A percentile compares a stretch with the other conserved stretches of the same genome.
These are phyloP conservation scores for Xerus rutilus DNA, from an alignment of 2,797 vertebrate species.

Conservation along the genomic window DNA sequence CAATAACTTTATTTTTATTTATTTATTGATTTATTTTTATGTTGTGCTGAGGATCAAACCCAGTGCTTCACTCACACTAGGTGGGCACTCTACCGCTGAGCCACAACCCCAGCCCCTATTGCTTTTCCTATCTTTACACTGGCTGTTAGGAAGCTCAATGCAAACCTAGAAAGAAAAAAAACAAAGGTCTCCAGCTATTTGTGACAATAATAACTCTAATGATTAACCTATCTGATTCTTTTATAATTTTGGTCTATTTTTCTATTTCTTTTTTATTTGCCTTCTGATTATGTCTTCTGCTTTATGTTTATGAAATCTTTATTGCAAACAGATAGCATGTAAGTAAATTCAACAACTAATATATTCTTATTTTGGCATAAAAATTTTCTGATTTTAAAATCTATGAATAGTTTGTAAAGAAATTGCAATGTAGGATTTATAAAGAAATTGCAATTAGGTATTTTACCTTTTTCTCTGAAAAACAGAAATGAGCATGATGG, in stretches of 20 bases:
- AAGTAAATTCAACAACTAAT: constrained; percentile 49
- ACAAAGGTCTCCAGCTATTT: not conserved
- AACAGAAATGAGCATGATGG: not conserved
- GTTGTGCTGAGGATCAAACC: too few relatives aligned
- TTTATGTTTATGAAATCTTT: constrained; percentile 24
- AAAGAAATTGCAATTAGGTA: not conserved
- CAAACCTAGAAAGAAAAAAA: not conserved
- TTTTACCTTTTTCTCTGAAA: constrained; percentile 43
- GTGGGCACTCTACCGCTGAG: too few relatives aligned
- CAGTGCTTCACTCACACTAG: too few relatives aligned
- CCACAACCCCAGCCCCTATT: not conserved
- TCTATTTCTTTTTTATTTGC: constrained; percentile 37
- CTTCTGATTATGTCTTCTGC: constrained; percentile 14
- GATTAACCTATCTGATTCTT: constrained; percentile 29
- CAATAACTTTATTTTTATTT: too few relatives aligned
- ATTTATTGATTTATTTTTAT: too few relatives aligned
- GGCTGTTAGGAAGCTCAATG: constrained; percentile 25
- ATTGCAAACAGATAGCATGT: not conserved
- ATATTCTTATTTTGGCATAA: not conserved
- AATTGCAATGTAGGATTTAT: not conserved
- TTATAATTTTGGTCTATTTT: constrained; percentile 5
- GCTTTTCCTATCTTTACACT: constrained; percentile 15
- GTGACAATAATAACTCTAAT: not conserved
- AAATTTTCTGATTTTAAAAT: constrained; percentile 59
- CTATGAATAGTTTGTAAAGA: not conserved